Evolutionary conservation across 2,797 vertebrate species (phyloP).

Genomic region (Urosaurus nigricauda): DNA sequence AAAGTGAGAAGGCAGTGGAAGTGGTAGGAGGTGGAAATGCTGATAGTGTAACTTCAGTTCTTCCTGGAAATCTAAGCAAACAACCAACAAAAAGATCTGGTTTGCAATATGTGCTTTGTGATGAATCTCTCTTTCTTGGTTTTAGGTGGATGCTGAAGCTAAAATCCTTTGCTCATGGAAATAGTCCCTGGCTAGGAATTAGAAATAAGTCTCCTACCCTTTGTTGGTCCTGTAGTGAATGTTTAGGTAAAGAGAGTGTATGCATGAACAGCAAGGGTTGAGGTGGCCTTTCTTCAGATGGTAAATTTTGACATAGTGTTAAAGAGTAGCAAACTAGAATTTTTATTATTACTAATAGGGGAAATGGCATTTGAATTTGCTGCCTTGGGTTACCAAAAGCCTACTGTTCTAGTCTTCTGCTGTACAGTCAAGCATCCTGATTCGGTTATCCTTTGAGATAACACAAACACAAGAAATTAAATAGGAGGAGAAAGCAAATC

Average conservation of each 20-base stretch:
- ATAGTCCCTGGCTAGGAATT: neutral
- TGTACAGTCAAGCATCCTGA: neutral
- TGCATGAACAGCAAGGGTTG: neutral
- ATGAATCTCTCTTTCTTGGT: neutral
- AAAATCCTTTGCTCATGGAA: neutral
- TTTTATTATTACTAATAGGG: neutral
- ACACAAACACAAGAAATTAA: neutral
- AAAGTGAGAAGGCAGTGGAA: neutral
- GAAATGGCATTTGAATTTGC: neutral
- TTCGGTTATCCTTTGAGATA: neutral
- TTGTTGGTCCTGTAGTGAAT: neutral
- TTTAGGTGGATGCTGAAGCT: neutral
- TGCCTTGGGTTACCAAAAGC: no score
- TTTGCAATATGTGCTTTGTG: no score
- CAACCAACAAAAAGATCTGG: neutral
- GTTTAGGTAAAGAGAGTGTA: neutral
- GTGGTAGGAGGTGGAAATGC: neutral
- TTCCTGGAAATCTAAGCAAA: neutral
- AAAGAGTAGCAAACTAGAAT: slow-evolving; percentile 1
- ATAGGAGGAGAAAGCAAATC: neutral
- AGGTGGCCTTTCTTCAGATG: neutral
- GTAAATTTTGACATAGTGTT: neutral
- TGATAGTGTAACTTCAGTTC: neutral
- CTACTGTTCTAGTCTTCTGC: neutral
- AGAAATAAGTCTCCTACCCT: neutral